Evolutionary conservation across 2,888 invertebrate genomes (phyloP).

Genomic region (Trissolcus japonicus): DNA sequence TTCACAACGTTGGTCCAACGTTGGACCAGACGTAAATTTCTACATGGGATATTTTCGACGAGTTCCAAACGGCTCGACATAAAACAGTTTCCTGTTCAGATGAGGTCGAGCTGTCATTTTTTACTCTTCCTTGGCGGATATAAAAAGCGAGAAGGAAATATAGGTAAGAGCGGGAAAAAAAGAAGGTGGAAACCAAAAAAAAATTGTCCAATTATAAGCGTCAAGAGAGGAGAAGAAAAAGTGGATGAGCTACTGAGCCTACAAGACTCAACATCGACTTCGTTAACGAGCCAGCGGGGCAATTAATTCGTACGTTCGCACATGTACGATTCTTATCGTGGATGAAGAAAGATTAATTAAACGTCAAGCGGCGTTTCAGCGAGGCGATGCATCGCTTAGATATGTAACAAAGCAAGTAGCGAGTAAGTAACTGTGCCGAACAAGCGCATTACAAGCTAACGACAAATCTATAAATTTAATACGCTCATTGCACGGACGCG

Average conservation of each 20-base stretch:
- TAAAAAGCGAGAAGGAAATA: not conserved
- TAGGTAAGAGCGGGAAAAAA: not conserved
- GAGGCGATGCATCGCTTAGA: constrained; percentile 47
- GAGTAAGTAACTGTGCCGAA: constrained; percentile 35
- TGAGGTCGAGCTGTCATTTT: not conserved
- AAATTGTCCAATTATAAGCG: constrained; percentile 38
- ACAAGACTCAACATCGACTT: constrained; percentile 41
- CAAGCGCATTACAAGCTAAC: constrained; percentile 33
- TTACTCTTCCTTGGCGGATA: not conserved
- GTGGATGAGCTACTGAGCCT: constrained; percentile 37
- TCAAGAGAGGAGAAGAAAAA: constrained; percentile 20
- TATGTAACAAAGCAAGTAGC: constrained; percentile 51
- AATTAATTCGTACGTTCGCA: constrained; percentile 59
- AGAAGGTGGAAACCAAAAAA: constrained; percentile 19
- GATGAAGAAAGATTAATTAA: constrained; percentile 57
- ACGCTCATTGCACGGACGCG: constrained; percentile 11
- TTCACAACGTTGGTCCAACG: no score
- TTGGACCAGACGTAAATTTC: no score
- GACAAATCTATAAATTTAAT: constrained; percentile 43
- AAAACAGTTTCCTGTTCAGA: not conserved
- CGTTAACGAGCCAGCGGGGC: constrained; percentile 55
- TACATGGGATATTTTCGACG: no score
- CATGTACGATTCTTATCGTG: constrained; percentile 57
- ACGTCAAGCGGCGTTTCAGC: constrained; percentile 53
- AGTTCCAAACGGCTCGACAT: constrained; percentile 4